Evolutionary conservation across 1,140 invertebrate genomes (phyloP).

Genomic region (Meteorus sp.): DNA sequence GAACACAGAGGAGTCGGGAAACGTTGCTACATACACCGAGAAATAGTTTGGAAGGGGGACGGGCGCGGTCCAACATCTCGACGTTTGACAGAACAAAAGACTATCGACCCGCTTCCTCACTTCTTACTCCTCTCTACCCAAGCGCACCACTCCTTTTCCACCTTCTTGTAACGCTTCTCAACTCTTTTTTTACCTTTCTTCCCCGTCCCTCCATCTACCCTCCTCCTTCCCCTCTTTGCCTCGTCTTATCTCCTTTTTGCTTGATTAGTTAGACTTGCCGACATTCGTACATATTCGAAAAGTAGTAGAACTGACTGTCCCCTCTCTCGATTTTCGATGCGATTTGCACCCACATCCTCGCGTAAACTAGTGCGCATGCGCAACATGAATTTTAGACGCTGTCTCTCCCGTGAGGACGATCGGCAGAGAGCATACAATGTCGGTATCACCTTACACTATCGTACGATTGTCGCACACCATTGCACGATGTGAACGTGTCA

Average conservation of each 20-base stretch:
- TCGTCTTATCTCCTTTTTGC: neutral
- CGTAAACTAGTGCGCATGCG: neutral
- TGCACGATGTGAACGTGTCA: conserved; percentile 1
- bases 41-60: too few relatives aligned
- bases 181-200: conserved; percentile 22
- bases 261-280: too few relatives aligned
- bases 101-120: conserved; percentile 47
- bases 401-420: neutral
- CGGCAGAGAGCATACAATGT: too few relatives aligned
- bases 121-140: too few relatives aligned
- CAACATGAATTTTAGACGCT: neutral
- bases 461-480: neutral
- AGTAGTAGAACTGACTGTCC: too few relatives aligned
- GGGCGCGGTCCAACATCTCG: conserved; percentile 47
- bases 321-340: neutral
- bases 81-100: conserved; percentile 60
- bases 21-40: too few relatives aligned
- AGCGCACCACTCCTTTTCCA: conserved; percentile 31
- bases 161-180: neutral
- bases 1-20: conserved; percentile 22
- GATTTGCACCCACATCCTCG: neutral
- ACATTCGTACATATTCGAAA: too few relatives aligned
- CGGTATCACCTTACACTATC: too few relatives aligned
- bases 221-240: neutral
- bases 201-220: conserved; percentile 11